Conservation (phyloP, 2,113 vertebrate genomes). For the Eurypyga helias region DNA sequence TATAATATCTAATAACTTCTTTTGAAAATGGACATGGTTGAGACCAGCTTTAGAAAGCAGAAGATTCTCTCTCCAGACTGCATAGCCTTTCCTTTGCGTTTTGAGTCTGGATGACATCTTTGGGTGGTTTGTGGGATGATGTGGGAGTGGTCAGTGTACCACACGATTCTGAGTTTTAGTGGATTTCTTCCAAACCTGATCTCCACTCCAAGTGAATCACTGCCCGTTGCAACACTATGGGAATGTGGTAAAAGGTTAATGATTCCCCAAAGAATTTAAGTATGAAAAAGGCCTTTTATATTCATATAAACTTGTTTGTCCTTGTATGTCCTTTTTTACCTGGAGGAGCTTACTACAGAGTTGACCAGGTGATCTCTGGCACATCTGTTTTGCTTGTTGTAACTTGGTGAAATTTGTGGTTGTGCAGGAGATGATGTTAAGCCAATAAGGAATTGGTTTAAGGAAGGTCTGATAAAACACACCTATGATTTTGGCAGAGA, state of each 20-base stretch:
- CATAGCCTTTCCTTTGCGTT: not conserved
- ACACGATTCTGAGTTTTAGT: not conserved
- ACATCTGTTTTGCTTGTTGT: not conserved
- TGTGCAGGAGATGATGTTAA: not conserved
- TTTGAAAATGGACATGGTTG: not conserved
- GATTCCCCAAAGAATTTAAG: not conserved
- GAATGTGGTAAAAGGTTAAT: not conserved
- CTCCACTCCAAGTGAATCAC: not conserved
- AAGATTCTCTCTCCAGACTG: fast-evolving
- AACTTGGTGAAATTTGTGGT: not conserved
- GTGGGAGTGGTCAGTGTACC: not conserved
- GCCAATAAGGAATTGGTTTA: not conserved
- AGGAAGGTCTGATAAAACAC: not conserved
- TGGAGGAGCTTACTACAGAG: not conserved
- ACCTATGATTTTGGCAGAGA: not conserved
- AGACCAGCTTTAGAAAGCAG: not conserved
- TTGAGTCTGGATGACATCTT: not conserved
- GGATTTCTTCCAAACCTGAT: not conserved
- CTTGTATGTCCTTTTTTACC: not conserved
- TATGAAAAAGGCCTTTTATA: not conserved
- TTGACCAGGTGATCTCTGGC: not conserved
- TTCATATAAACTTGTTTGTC: not conserved
- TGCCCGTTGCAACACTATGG: not conserved
- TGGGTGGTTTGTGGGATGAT: not conserved
- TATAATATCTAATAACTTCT: not conserved